Evolutionary conservation across 64 coral and sea anemone genomes (phyloP), one percentile per base, ranked within the genome.

Genomic region (Catalaphyllia jardinei): DNA sequence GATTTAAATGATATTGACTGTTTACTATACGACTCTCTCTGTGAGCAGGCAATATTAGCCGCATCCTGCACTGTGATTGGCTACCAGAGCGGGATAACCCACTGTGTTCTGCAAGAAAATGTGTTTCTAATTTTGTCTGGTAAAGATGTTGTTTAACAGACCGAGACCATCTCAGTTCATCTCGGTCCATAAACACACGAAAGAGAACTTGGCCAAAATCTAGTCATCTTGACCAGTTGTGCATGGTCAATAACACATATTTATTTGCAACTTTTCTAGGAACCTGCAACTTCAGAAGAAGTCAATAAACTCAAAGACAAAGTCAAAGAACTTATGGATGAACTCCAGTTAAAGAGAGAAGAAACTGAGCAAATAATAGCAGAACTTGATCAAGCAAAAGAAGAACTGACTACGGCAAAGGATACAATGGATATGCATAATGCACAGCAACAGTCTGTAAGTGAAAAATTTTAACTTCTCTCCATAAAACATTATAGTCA

Each of bases 271-370:
- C 42, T 61, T 28, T 38, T 39, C 13, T 10, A 83, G 80, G 80
- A 72, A 30, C 16, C 76, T 73, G 9, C 76, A 71, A 2, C 80
- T 42, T 67, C 80, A 33, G 62, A 89, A 52, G 88, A 89, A 72
- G 35, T 57, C 3, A 29, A 71, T 1, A 80, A 33, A 54, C 69
- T 89, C 24, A 71, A 29, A 65, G 88, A 89, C 4, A 18, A 51
- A 3, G 8, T 57, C 10, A 29, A 16, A 28, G 80, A 55, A 35
- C 7, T 89, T 11, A 13, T 0, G 4, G 77, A 80, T 22, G 88
- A 89, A 80, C 22, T 89, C 22, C 62, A 80, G 42, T 24, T 64
- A 13, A 33, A 31, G 78, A 60, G 16, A 65, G 5, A 79, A 72
- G 76, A 65, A 15, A 79, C 20, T 10, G 63, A 67, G 16, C 19